phyloP scores from a whole-genome alignment of 1,140 invertebrate species.

The Microvelia longipes region DNA sequence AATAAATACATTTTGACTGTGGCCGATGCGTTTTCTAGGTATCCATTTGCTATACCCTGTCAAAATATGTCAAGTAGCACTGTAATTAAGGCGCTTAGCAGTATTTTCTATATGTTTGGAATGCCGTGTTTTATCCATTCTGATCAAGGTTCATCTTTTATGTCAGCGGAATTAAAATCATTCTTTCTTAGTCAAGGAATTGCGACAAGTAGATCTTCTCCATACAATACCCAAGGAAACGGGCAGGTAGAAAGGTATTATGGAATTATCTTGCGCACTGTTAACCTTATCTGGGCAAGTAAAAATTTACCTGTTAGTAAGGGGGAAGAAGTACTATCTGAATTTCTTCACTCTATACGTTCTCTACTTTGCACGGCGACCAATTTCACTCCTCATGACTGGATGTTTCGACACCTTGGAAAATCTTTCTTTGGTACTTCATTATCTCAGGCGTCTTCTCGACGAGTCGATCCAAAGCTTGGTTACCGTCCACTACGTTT shows the following conservation, averaged over 20 bases:
- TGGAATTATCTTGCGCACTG: slow-evolving; percentile 18
- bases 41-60: slow-evolving; percentile 23
- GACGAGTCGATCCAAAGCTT: too few relatives aligned
- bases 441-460: too few relatives aligned
- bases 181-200: slow-evolving; percentile 11
- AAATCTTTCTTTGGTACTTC: not conserved
- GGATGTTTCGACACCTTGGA: not conserved
- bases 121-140: slow-evolving; percentile 19
- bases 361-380: not conserved
- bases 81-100: slow-evolving; percentile 18
- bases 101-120: slow-evolving; percentile 20
- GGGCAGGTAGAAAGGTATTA: slow-evolving; percentile 15
- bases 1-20: slow-evolving; percentile 23
- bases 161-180: slow-evolving; percentile 17
- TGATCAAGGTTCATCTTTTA: slow-evolving; percentile 16
- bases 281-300: slow-evolving; percentile 8
- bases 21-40: slow-evolving; percentile 26
- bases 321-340: not conserved
- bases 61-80: slow-evolving; percentile 15
- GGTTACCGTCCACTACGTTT: too few relatives aligned
- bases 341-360: not conserved
- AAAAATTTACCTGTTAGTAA: not conserved
- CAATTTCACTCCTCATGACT: not conserved
- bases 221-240: slow-evolving; percentile 16
- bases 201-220: slow-evolving; percentile 15